Percentiles rank a stretch among this genome's conserved stretches.
Conservation (phyloP, 2,113 vertebrate species). For the Lamprotornis superbus region DNA sequence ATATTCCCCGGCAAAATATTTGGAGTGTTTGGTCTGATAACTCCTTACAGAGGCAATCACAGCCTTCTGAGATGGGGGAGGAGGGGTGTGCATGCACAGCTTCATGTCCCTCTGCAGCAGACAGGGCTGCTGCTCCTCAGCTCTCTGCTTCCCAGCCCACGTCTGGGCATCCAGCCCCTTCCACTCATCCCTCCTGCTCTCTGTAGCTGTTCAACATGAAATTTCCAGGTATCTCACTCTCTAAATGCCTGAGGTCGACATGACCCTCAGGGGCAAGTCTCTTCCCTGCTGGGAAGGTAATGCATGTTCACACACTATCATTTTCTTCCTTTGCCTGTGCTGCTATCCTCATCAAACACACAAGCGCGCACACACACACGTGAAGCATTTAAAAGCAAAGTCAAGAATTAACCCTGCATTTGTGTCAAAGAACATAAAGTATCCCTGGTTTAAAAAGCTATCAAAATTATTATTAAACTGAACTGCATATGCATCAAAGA, state of each 20-base stretch:
- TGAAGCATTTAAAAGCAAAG: not conserved
- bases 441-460: not conserved
- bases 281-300: conserved; percentile 17
- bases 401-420: not conserved
- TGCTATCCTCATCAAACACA: conserved; percentile 9
- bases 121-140: not conserved
- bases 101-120: not conserved
- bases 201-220: not conserved
- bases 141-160: not conserved
- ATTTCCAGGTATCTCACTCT: conserved; percentile 39
- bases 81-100: not conserved
- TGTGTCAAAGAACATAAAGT: not conserved
- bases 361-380: not conserved
- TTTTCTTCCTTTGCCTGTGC: conserved; percentile 32
- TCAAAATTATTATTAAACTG: not conserved
- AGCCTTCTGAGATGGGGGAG: not conserved
- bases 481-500: not conserved
- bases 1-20: not conserved
- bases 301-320: conserved; percentile 12
- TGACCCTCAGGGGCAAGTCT: not conserved
- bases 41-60: not conserved
- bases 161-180: not conserved
- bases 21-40: conserved; percentile 1
- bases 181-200: not conserved
- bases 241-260: not conserved